A percentile compares a stretch with the other conserved stretches of the same genome.
Evolutionary conservation across 1,140 invertebrate species (phyloP).

Genomic region (Paralvinella palmiformis): DNA sequence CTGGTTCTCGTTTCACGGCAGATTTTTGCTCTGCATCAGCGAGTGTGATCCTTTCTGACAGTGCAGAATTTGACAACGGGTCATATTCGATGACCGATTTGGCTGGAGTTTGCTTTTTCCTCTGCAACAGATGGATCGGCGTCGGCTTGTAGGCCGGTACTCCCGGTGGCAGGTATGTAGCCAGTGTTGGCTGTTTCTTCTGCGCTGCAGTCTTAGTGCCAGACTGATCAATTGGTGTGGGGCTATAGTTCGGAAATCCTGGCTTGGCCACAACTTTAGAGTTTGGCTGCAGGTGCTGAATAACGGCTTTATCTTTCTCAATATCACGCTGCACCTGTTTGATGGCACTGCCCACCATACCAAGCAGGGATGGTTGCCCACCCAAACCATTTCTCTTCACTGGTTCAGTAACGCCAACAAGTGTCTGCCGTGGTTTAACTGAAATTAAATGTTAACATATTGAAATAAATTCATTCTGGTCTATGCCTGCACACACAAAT

Average conservation of each 20-base stretch:
- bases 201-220: slow-evolving; percentile 13
- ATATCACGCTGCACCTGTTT: slow-evolving; percentile 3
- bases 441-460: too few species aligned
- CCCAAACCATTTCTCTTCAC: neutral
- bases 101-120: slow-evolving; percentile 14
- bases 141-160: slow-evolving; percentile 11
- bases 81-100: slow-evolving; percentile 16
- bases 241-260: neutral
- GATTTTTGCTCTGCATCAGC: neutral
- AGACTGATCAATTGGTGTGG: neutral
- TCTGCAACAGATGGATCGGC: slow-evolving; percentile 7
- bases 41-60: neutral
- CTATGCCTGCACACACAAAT: too few species aligned
- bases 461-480: too few species aligned
- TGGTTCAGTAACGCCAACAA: neutral
- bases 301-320: neutral
- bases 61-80: slow-evolving; percentile 2
- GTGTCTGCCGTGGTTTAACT: too few species aligned
- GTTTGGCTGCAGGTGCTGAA: slow-evolving; percentile 11
- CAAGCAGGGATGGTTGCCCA: slow-evolving; percentile 8
- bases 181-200: slow-evolving; percentile 17
- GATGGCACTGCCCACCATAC: slow-evolving; percentile 17
- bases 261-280: slow-evolving; percentile 21
- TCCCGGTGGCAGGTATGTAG: too few species aligned
- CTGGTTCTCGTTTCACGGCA: too few species aligned